phyloP scores from a whole-genome alignment of 2,797 vertebrate species.

The Phylloscopus collybita region DNA sequence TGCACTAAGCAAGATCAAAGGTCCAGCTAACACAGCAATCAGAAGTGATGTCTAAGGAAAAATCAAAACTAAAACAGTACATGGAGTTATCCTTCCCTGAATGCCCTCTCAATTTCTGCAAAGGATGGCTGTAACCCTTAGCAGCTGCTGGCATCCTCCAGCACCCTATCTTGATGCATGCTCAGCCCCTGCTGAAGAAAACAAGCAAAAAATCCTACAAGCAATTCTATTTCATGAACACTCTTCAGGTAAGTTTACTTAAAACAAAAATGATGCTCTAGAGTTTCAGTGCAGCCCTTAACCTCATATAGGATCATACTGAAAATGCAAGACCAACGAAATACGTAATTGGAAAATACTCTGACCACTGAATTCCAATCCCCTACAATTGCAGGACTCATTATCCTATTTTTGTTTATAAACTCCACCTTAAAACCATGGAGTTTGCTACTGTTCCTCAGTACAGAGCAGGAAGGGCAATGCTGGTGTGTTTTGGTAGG shows the following conservation, averaged over 20 bases:
- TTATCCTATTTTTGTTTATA: constrained; percentile 22
- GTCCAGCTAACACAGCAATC: background rate
- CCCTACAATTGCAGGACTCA: background rate
- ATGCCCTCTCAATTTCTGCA: background rate
- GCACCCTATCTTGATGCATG: background rate
- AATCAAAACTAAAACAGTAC: background rate
- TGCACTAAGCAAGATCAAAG: background rate
- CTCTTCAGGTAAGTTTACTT: background rate
- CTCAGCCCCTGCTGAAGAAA: background rate
- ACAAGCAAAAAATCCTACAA: background rate
- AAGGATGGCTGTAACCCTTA: background rate
- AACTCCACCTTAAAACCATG: constrained; percentile 44
- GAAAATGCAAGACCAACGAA: background rate
- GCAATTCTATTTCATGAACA: background rate
- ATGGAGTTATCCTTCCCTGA: background rate
- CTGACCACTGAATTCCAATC: background rate
- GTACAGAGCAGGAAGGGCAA: background rate
- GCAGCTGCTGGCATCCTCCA: background rate
- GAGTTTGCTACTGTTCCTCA: background rate
- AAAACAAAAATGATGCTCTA: background rate
- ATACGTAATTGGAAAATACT: background rate
- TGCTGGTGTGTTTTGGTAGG: background rate
- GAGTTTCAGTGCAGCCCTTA: background rate
- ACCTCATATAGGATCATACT: background rate
- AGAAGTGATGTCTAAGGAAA: background rate